phyloP scores from a whole-genome alignment of 1,140 invertebrate genomes.

The Sinonovacula constricta region DNA sequence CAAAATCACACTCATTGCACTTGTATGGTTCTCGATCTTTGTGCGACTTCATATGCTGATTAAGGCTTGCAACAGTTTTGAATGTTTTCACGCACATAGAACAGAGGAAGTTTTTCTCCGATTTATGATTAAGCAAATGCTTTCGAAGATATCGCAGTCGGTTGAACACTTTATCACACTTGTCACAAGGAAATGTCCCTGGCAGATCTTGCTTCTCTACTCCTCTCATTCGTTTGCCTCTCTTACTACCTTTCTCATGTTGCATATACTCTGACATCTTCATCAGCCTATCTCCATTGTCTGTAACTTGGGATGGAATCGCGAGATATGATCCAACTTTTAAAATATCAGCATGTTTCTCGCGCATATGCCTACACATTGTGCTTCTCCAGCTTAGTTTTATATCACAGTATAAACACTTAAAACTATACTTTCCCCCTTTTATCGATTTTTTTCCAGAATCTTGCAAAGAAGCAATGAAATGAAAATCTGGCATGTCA shows the following conservation, averaged over 20 bases:
- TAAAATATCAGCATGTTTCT: conserved; percentile 61
- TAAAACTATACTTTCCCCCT: conserved; percentile 56
- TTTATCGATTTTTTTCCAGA: conserved; percentile 40
- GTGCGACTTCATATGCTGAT: conserved; percentile 67
- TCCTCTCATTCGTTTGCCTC: conserved; percentile 46
- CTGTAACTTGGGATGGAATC: conserved; percentile 23
- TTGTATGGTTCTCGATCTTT: conserved; percentile 63
- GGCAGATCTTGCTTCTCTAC: conserved; percentile 71
- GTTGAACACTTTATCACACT: conserved; percentile 73
- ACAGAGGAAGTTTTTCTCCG: conserved; percentile 68
- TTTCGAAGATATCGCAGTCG: conserved; percentile 71
- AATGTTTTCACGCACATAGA: conserved; percentile 73
- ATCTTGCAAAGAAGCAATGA: conserved; percentile 58
- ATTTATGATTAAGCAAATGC: conserved; percentile 63
- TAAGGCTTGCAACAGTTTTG: conserved; percentile 68
- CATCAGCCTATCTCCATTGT: conserved; percentile 55
- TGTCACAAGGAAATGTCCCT: conserved; percentile 66
- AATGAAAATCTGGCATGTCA: conserved; percentile 65
- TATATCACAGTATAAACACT: conserved; percentile 71
- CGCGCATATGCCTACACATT: conserved; percentile 67
- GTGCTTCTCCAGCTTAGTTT: conserved; percentile 61
- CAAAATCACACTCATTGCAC: conserved; percentile 74
- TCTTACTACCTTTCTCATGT: conserved; percentile 18
- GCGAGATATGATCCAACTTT: conserved; percentile 36
- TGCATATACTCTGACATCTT: conserved; percentile 65